Base-by-base conservation (phyloP, 2,113 vertebrate genomes). In the Rhombomys opimus region DNA sequence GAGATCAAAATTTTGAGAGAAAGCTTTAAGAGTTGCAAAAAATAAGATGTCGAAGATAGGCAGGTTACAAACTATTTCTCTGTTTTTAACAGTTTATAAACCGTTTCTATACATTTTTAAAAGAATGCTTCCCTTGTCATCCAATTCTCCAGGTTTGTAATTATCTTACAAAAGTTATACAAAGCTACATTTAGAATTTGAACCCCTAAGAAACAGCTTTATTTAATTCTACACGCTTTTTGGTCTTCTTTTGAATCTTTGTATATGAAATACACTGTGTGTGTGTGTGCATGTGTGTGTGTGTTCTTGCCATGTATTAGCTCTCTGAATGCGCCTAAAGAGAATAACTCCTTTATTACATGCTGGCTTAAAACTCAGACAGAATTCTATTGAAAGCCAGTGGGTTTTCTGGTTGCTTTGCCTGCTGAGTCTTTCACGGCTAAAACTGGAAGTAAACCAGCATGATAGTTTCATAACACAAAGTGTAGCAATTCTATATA, bases 321-420 rank as follows among this genome's bases (percentile, higher is more conserved):
- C 73, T 70, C 88, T 82, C 90, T 93, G 93, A 97, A 89, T 93
- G 80, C n/a, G 82, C 68, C 94, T 88, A 57, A 91, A 87, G 88
- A 96, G 93, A 97, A 96, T 95, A 94, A 95, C 41, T 68, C 92
- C 95, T 97, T 95, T 96, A 95, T 97, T 97, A 91, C 38, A 89
- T 65, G 68, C 91, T 97, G 95, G 90, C 95, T 96, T 94, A 89
- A 95, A 89, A 92, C 77, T 67, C 88, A 95, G 97, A 95, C 95
- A 97, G 84, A 95, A 96, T 97, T 97, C 95, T 91, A 92, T 41
- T 97, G 95, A 95, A 94, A 95, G 90, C 67, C 88, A 96, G 27
- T 90, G 70, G 23, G 46, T 96, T 96, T 93, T 95, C 68, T 89
- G n/a, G 52, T 86, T 73, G 61, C 52, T 11, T 27, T 10, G 18